Evolutionary conservation across 2,888 invertebrate species (phyloP), one percentile per base, ranked within the genome.

Genomic region (Pollenia labialis): DNA sequence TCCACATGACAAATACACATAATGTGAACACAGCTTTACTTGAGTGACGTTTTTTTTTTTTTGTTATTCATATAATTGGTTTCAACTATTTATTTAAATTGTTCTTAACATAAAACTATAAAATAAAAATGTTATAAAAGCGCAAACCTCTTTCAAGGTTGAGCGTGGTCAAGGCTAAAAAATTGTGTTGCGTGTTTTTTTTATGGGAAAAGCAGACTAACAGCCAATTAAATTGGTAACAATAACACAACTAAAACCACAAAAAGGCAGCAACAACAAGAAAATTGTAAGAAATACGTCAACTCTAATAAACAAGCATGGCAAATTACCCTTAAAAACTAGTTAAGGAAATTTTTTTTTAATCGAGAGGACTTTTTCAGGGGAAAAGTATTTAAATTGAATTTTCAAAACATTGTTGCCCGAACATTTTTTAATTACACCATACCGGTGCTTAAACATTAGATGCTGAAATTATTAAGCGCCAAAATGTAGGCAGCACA

Each of bases 101-200:
- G 54, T 76, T 76, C 46, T 83, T n/a, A 64, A 71, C 69, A 64
- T 71, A 76, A n/a, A 64, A 71, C 62, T 48, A 52, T 8, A 71
- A 75, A 14, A 23, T 23, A 23, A 74, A 42, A 44, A 50, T 32
- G 32, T 18, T 52, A 11, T 12, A 42, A 48, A 75, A 75, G 62
- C 48, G 52, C 40, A 69, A 48, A 75, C 77, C 75, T 18, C 50
- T 71, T 69, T 79, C 82, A 86, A 86, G 85, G 82, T 86, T 80
- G 75, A 80, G 75, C 18, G 68, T 86, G 86, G 82, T 80, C 86
- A 86, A 86, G 86, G 86, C 69, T 58, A 75, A 81, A 66, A 68
- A 40, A 66, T 64, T 42, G 32, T 79, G 42, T 79, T 86, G 86
- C 82, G 80, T 86, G 82, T 44, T 77, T 68, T 66, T 18, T 32